Conservation (phyloP, 2,888 invertebrate species). For the Lycophotia porphyrea region DNA sequence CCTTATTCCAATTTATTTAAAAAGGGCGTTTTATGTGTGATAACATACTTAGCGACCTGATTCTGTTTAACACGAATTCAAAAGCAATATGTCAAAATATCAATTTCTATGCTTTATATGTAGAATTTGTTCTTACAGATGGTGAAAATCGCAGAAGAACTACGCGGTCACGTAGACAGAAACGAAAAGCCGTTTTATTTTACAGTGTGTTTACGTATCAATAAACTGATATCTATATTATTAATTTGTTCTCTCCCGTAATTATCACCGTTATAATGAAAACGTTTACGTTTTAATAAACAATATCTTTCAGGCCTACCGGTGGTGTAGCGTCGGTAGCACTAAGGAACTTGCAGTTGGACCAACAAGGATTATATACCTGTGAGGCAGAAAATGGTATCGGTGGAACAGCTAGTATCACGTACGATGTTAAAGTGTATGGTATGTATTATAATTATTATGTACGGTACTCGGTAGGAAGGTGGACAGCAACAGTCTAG, state of each 20-base stretch:
- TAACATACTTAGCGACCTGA: not conserved
- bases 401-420: conserved; percentile 66
- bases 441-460: conserved; percentile 36
- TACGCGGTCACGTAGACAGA: not conserved
- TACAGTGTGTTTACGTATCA: not conserved
- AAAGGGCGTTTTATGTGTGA: too few relatives aligned
- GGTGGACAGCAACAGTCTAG: not conserved
- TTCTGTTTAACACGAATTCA: not conserved
- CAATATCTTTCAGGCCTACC: conserved; percentile 46
- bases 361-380: conserved; percentile 73
- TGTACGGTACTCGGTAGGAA: not conserved
- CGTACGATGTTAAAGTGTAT: conserved; percentile 65
- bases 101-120: not conserved
- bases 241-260: not conserved
- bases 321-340: conserved; percentile 35
- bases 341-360: conserved; percentile 63
- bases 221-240: not conserved
- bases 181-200: not conserved
- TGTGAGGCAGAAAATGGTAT: conserved; percentile 73
- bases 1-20: too few relatives aligned
- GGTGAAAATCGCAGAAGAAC: not conserved
- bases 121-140: too few relatives aligned
- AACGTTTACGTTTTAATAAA: not conserved
- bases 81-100: not conserved
- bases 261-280: not conserved